Conservation (phyloP, 1,140 invertebrate species). For the Drosophila novamexicana region DNA sequence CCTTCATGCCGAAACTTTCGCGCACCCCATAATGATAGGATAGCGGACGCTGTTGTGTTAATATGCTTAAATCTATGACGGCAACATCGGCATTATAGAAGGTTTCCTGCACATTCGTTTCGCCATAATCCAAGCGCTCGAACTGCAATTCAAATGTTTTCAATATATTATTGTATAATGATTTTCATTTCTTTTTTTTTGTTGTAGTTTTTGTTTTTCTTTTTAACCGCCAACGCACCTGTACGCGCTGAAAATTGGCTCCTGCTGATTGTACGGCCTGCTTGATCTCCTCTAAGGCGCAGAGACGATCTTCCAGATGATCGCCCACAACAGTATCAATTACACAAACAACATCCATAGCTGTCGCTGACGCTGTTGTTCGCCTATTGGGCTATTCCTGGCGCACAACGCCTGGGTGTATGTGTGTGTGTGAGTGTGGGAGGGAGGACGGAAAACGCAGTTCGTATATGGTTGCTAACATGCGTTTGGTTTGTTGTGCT, state of each 20-base stretch:
- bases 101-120: slow-evolving; percentile 92
- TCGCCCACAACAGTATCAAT: slow-evolving; percentile 91
- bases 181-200: slow-evolving; percentile 6
- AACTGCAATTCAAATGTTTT: slow-evolving; percentile 86
- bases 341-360: slow-evolving; percentile 96
- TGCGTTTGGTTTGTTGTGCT: slow-evolving; percentile 31
- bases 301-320: slow-evolving; percentile 90
- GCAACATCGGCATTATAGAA: slow-evolving; percentile 99
- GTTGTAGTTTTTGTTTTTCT: slow-evolving; percentile 6
- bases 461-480: slow-evolving; percentile 27
- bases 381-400: slow-evolving; percentile 55
- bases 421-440: background rate
- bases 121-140: slow-evolving; percentile 94
- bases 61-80: slow-evolving; percentile 96
- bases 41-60: slow-evolving; percentile 94
- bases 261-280: slow-evolving; percentile 91
- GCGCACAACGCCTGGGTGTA: slow-evolving; percentile 25
- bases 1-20: slow-evolving; percentile 99
- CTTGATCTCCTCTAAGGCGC: slow-evolving; percentile 93
- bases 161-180: slow-evolving; percentile 53
- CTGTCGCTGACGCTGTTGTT: slow-evolving; percentile 48
- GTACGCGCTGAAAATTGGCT: slow-evolving; percentile 92
- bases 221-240: slow-evolving; percentile 86
- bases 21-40: slow-evolving; percentile 99
- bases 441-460: slow-evolving; percentile 41